These are phyloP conservation scores for Bufotes viridis DNA, from an alignment of 2,797 vertebrate genomes.

Conservation along the genomic window DNA sequence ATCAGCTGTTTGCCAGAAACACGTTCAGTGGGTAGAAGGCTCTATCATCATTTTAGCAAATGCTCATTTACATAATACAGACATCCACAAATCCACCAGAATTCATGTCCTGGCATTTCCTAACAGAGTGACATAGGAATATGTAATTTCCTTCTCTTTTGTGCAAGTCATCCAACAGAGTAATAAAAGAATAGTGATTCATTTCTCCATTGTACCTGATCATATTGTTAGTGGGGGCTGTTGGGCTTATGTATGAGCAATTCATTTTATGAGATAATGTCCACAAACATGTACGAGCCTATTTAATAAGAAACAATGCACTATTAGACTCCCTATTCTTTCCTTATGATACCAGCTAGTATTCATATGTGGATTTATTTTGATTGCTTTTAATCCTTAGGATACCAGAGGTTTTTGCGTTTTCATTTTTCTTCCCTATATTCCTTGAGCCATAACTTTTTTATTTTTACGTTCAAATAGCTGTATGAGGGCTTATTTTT, in stretches of 20 bases:
- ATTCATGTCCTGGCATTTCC: neutral
- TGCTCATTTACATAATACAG: neutral
- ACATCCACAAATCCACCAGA: neutral
- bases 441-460: no score
- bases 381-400: no score
- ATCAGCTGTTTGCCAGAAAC: no score
- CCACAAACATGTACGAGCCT: neutral
- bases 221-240: neutral
- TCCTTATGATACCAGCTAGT: neutral
- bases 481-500: no score
- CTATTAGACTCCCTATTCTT: neutral
- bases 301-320: neutral
- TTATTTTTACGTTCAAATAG: no score
- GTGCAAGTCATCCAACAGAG: neutral
- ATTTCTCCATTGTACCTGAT: neutral
- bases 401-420: no score
- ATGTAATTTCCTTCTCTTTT: slow-evolving; percentile 16
- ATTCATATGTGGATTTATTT: neutral
- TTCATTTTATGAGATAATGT: neutral
- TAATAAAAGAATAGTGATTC: slow-evolving; percentile 20
- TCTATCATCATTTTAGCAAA: neutral
- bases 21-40: no score
- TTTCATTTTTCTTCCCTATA: no score
- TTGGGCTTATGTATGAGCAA: neutral
- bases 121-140: neutral